Conservation (phyloP, 2,797 vertebrate species). For the Fringilla coelebs region DNA sequence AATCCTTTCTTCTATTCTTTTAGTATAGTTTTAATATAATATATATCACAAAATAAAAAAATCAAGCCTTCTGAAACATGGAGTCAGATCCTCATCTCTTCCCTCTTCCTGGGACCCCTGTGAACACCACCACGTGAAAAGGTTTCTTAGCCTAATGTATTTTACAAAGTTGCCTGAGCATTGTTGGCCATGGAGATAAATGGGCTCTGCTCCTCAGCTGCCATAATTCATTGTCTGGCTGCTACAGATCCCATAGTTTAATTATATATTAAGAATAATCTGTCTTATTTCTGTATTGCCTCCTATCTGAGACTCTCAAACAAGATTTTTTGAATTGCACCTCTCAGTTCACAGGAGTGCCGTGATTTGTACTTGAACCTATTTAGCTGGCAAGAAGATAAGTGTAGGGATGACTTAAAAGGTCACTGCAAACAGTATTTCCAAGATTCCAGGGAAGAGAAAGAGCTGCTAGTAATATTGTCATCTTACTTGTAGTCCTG, state of each 20-base stretch:
- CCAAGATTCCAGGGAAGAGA: not conserved
- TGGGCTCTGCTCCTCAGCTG: not conserved
- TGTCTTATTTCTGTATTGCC: not conserved
- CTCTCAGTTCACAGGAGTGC: not conserved
- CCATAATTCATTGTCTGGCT: not conserved
- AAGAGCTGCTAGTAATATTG: not conserved
- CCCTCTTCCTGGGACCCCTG: too few relatives aligned
- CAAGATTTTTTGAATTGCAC: not conserved
- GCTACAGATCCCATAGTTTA: not conserved
- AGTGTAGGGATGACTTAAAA: not conserved
- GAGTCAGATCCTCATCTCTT: too few relatives aligned
- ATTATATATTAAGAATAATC: not conserved
- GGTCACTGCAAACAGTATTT: not conserved
- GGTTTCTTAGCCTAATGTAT: not conserved
- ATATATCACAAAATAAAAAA: too few relatives aligned
- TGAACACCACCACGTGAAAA: not conserved
- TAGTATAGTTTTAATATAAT: too few relatives aligned
- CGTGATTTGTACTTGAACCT: not conserved
- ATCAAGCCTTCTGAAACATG: too few relatives aligned
- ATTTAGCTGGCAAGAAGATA: not conserved
- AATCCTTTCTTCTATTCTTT: too few relatives aligned
- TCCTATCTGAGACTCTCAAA: not conserved
- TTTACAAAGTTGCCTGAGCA: not conserved
- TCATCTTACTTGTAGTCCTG: not conserved
- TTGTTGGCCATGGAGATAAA: not conserved